Percentiles rank a stretch among this genome's conserved stretches.
Evolutionary conservation across 64 coral and sea anemone genomes (phyloP).

Genomic region (Dendrophyllia cribrosa): DNA sequence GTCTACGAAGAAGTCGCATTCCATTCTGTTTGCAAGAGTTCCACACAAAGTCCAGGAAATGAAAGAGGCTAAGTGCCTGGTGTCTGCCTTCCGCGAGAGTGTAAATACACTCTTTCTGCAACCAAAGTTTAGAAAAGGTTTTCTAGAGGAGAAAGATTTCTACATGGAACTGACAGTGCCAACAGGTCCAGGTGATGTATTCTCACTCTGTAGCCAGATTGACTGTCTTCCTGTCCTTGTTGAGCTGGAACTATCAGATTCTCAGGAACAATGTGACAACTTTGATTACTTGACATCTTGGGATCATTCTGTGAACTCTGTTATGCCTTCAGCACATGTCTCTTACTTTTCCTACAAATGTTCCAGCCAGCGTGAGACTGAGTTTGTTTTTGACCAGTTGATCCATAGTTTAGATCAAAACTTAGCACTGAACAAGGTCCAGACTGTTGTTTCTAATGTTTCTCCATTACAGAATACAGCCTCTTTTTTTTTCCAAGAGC

Average conservation of each 20-base stretch:
- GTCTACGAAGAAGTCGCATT: neutral
- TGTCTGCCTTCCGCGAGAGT: slow-evolving; percentile 4
- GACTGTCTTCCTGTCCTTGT: slow-evolving; percentile 9
- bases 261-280: neutral
- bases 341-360: slow-evolving; percentile 1
- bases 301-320: neutral
- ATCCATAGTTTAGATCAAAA: neutral
- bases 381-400: slow-evolving; percentile 11
- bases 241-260: neutral
- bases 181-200: neutral
- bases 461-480: neutral
- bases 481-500: neutral
- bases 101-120: slow-evolving; percentile 22
- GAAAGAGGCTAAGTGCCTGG: neutral
- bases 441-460: neutral
- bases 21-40: neutral
- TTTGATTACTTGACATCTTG: slow-evolving; percentile 7
- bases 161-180: neutral
- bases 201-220: neutral
- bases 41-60: neutral
- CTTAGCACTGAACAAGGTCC: neutral
- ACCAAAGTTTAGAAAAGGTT: slow-evolving; percentile 30
- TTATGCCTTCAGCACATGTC: neutral
- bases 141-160: neutral
- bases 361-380: neutral